Base-by-base conservation (phyloP, 2,113 vertebrate genomes). In the Sander vitreus region DNA sequence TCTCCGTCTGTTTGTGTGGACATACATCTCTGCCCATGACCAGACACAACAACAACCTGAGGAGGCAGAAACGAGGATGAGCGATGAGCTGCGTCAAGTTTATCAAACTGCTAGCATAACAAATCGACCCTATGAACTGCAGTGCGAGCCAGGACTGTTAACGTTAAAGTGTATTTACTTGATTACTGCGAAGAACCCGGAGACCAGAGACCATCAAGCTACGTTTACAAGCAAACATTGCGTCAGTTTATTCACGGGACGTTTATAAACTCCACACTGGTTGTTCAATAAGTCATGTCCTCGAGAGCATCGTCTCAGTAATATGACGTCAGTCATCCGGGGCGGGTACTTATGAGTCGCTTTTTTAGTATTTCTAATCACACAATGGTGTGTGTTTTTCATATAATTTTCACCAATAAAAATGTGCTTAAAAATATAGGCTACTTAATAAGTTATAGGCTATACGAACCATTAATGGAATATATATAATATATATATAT, bases 1-100 rank as follows among this genome's bases (percentile, higher is more conserved):
- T 99, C 98, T 72, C 96, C 97, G 0, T 96, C 96, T 0, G 96
- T 96, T 75, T 93, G 93, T 0, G 96, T 93, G 25, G 95, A 83
- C 23, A 97, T 82, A 13, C 80, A 66, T 21, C 97, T 95, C 7
- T 58, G 83, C 10, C 69, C n/a, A 7, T 36, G 80, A 3, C 68
- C 86, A 21, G 54, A 25, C 11, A 85, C 60, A 3, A 47, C 57
- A 3, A 47, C 53, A 57, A 65, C 81, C 94, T 94, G 70, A 13
- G 33, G 74, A 33, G 68, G n/a, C 19, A 88, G 66, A 87, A 19
- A 65, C 18, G 25, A 81, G 59, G 2, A 23, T 7, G 66, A 48
- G 43, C 14, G 19, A 21, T 53, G 21, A 73, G 43, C 27, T n/a
- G 8, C 13, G 51, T 15, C 10, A 23, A 36, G 1, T 39, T 73